Evolutionary conservation across 2,113 vertebrate species (phyloP).

Genomic region (Sclerurus mexicanus): DNA sequence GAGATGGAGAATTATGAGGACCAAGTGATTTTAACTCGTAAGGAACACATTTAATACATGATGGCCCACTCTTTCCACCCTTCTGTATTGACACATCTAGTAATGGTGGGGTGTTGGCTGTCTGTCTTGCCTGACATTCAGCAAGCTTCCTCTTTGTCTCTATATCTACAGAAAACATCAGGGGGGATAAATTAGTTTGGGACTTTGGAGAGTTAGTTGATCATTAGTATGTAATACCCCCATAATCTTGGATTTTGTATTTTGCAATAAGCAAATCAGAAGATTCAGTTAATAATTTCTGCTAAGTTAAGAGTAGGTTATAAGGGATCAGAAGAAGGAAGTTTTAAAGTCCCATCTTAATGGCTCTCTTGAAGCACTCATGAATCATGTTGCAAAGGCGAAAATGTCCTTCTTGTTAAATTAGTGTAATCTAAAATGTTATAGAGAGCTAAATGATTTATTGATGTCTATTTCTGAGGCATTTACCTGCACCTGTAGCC

Average conservation of each 20-base stretch:
- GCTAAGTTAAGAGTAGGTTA: neutral
- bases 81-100: neutral
- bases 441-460: constrained; percentile 27
- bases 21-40: neutral
- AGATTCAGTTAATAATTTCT: neutral
- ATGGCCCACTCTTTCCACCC: neutral
- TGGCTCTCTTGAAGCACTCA: neutral
- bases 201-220: neutral
- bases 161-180: neutral
- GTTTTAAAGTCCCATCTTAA: neutral
- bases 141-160: neutral
- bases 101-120: neutral
- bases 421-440: constrained; percentile 8
- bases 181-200: neutral
- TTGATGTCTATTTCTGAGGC: constrained; percentile 29
- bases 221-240: neutral
- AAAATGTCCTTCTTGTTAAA: constrained; percentile 16
- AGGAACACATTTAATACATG: neutral
- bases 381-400: neutral
- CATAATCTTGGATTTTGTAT: neutral
- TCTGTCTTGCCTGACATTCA: neutral
- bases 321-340: neutral
- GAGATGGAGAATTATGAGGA: neutral
- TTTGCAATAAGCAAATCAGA: neutral
- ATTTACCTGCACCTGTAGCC: constrained; percentile 39